These are phyloP conservation scores for Cyanistes caeruleus DNA, from an alignment of 2,113 vertebrate species.

Conservation along the genomic window DNA sequence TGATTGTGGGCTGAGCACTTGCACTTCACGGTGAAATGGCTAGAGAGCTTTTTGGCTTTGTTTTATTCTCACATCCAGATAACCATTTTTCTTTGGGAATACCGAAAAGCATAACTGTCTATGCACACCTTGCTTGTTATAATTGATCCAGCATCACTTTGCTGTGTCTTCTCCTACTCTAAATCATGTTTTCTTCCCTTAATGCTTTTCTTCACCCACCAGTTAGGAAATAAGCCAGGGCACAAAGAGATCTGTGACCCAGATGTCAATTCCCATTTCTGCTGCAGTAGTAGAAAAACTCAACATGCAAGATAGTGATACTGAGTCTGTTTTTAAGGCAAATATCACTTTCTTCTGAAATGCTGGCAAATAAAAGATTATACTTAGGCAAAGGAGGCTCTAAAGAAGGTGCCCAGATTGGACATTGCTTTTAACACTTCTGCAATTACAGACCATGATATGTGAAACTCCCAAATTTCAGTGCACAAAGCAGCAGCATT, in stretches of 20 bases:
- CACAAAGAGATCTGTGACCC: neutral
- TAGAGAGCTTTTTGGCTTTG: neutral
- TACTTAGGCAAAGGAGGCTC: neutral
- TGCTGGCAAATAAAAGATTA: neutral
- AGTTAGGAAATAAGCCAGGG: neutral
- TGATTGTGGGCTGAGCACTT: fast-evolving
- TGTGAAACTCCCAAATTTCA: neutral
- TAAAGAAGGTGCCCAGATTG: neutral
- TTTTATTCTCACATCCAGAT: neutral
- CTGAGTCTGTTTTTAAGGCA: neutral
- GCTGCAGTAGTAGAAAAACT: neutral
- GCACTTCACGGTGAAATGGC: fast-evolving
- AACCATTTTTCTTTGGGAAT: neutral
- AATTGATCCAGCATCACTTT: neutral
- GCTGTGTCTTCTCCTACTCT: neutral
- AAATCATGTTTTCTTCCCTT: neutral
- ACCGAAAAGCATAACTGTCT: neutral
- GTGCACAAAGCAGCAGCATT: neutral
- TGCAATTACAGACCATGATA: neutral
- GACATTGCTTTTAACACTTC: neutral
- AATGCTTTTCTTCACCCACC: neutral
- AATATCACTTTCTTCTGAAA: neutral
- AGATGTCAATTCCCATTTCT: neutral
- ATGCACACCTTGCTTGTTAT: neutral
- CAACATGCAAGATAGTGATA: neutral